phyloP scores from a whole-genome alignment of 2,797 vertebrate genomes.

The Rhinella marina region DNA sequence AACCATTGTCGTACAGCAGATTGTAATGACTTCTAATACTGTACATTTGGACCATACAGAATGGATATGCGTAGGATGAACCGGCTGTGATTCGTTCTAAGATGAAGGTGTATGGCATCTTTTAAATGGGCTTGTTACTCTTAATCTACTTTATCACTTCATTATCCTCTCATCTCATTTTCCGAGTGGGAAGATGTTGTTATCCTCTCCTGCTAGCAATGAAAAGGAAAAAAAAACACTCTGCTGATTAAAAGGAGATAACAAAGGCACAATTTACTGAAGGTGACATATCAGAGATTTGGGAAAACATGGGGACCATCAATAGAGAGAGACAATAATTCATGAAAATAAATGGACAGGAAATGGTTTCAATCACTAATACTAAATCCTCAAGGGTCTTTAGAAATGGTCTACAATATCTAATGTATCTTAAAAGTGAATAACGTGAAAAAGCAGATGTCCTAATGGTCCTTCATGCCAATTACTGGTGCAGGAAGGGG shows the following conservation, averaged over 20 bases:
- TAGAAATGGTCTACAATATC: too few species aligned
- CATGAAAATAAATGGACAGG: neutral
- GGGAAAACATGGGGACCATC: neutral
- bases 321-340: neutral
- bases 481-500: too few species aligned
- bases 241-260: neutral
- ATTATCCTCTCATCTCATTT: constrained; percentile 18
- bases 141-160: constrained; percentile 1
- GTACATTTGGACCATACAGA: neutral
- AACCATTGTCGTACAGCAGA: neutral
- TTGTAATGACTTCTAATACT: neutral
- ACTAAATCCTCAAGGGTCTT: too few species aligned
- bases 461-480: too few species aligned
- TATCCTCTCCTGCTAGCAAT: neutral
- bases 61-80: too few species aligned
- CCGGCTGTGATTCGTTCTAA: neutral
- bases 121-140: constrained; percentile 2
- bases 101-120: neutral
- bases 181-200: neutral
- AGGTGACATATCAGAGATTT: neutral
- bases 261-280: neutral
- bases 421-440: too few species aligned
- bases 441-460: too few species aligned
- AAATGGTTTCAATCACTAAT: neutral
- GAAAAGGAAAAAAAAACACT: neutral